Percentiles rank a stretch among this genome's conserved stretches.
These are phyloP conservation scores for Cottus gobio DNA, from an alignment of 2,113 vertebrate genomes.

Conservation along the genomic window DNA sequence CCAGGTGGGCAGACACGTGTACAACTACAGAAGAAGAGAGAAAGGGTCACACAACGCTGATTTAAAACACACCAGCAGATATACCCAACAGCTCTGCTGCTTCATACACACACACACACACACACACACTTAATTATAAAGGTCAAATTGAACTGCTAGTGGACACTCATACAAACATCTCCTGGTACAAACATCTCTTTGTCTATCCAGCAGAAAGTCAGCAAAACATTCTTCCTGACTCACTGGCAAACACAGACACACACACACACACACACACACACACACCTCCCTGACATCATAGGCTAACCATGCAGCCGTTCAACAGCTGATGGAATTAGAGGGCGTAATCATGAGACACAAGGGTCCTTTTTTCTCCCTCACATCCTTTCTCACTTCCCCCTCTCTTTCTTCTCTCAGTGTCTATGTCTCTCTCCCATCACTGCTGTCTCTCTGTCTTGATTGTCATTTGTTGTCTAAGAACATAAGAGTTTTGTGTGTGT, in stretches of 20 bases:
- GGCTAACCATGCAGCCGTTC: conserved; percentile 62
- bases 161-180: conserved; percentile 47
- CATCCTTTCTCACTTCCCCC: conserved; percentile 49
- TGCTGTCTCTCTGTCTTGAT: conserved; percentile 23
- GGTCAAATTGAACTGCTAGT: conserved; percentile 29
- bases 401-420: conserved; percentile 6
- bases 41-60: conserved; percentile 24
- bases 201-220: conserved; percentile 68
- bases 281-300: conserved; percentile 68
- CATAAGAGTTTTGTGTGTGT: conserved; percentile 31
- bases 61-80: conserved; percentile 7
- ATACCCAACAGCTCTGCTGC: not conserved
- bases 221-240: conserved; percentile 62
- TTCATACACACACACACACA: conserved; percentile 26
- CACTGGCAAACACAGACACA: conserved; percentile 34
- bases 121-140: conserved; percentile 24
- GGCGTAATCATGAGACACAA: conserved; percentile 73
- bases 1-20: conserved; percentile 95
- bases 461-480: conserved; percentile 60
- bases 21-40: conserved; percentile 80
- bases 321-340: conserved; percentile 78
- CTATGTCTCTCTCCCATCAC: conserved; percentile 20
- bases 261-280: conserved; percentile 46
- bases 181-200: conserved; percentile 69
- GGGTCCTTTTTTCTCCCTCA: conserved; percentile 62